phyloP scores from a whole-genome alignment of 2,113 vertebrate species.

The Saimiri boliviensis region DNA sequence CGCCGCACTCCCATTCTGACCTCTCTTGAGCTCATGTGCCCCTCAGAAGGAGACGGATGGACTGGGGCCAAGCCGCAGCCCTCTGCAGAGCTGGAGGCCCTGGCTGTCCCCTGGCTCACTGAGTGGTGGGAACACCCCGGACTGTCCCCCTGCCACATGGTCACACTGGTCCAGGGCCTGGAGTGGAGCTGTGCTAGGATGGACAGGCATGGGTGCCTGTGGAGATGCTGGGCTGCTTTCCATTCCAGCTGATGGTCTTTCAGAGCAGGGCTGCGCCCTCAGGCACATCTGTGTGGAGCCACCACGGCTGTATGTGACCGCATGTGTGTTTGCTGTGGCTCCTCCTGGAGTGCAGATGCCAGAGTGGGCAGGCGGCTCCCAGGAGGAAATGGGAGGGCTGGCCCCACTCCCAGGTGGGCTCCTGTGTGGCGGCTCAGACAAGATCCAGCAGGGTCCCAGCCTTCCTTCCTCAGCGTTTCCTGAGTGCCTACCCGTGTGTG shows the following conservation, averaged over 20 bases:
- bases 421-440: too few relatives aligned
- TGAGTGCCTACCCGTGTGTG: neutral
- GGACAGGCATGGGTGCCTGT: fast-evolving
- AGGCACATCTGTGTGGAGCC: neutral
- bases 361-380: neutral
- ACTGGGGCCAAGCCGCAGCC: neutral
- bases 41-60: neutral
- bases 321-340: neutral
- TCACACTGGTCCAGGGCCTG: neutral
- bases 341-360: neutral
- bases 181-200: too few relatives aligned
- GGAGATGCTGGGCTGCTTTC: neutral
- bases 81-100: neutral
- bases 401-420: neutral
- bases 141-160: too few relatives aligned
- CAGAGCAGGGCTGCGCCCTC: neutral
- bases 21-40: neutral
- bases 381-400: neutral
- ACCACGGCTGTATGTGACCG: fast-evolving
- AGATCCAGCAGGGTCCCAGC: fast-evolving
- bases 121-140: neutral
- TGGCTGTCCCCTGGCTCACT: too few relatives aligned
- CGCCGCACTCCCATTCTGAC: neutral
- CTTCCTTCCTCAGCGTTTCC: neutral
- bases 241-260: too few relatives aligned